These are phyloP conservation scores for Calycopis cecrops DNA, from an alignment of 1,140 invertebrate genomes.

Conservation along the genomic window DNA sequence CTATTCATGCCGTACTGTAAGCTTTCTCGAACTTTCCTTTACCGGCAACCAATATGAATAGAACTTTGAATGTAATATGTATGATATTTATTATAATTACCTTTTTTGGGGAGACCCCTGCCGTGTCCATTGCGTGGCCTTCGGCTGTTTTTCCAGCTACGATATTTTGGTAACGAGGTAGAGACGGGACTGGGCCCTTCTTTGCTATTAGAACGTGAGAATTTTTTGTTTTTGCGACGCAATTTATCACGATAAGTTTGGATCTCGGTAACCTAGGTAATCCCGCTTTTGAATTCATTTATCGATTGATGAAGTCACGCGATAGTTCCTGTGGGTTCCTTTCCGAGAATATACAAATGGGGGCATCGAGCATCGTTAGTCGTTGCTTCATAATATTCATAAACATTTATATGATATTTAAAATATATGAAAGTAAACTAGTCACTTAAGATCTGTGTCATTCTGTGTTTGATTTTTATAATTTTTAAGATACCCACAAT, in stretches of 20 bases:
- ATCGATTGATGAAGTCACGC: conserved; percentile 38
- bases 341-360: background rate
- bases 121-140: conserved; percentile 86
- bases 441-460: too few relatives aligned
- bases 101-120: conserved; percentile 89
- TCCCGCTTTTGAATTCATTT: conserved; percentile 31
- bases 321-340: conserved; percentile 14
- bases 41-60: background rate
- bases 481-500: too few relatives aligned
- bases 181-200: conserved; percentile 41
- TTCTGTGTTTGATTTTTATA: too few relatives aligned
- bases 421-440: too few relatives aligned
- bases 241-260: conserved; percentile 44
- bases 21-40: conserved; percentile 49
- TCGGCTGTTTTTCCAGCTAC: conserved; percentile 88
- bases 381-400: too few relatives aligned
- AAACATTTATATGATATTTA: too few relatives aligned
- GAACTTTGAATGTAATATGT: conserved; percentile 8
- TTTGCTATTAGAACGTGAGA: conserved; percentile 58
- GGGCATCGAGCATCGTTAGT: too few relatives aligned
- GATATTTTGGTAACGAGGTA: conserved; percentile 72
- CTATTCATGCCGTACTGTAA: conserved; percentile 28
- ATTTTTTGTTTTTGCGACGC: conserved; percentile 56
- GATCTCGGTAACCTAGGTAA: conserved; percentile 49
- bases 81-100: conserved; percentile 53